Conservation (phyloP, 2,888 invertebrate species). For the Philhelius pedissequus region DNA sequence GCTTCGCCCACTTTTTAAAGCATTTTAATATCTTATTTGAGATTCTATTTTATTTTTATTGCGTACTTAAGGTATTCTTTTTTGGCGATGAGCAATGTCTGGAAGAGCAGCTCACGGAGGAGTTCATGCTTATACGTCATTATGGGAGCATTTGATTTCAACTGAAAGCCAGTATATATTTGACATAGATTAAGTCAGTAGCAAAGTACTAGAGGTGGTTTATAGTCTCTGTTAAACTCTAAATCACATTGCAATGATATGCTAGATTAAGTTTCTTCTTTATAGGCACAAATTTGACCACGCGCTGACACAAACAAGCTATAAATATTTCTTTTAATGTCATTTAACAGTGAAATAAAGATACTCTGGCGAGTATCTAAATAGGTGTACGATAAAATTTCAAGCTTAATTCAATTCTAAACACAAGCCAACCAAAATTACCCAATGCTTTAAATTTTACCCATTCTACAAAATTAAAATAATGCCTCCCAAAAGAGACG, state of each 20-base stretch:
- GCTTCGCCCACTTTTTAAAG: slow-evolving; percentile 42
- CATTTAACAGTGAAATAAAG: background rate
- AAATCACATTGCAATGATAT: background rate
- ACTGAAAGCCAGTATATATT: background rate
- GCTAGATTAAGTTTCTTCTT: slow-evolving; percentile 5
- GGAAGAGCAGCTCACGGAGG: background rate
- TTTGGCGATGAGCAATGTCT: slow-evolving; percentile 7
- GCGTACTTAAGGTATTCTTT: background rate
- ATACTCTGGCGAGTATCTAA: too few species aligned
- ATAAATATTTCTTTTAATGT: background rate
- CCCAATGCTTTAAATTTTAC: background rate
- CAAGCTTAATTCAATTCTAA: background rate
- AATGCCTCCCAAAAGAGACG: background rate
- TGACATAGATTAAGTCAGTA: background rate
- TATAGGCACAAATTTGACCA: background rate
- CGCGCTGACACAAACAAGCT: background rate
- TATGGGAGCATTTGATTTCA: background rate
- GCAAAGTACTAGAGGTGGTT: background rate
- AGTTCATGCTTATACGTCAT: background rate
- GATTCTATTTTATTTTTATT: slow-evolving; percentile 8
- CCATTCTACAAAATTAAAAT: background rate
- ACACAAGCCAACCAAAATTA: too few species aligned
- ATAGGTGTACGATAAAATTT: background rate
- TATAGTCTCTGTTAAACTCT: background rate
- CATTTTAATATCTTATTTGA: slow-evolving; percentile 48